phyloP scores from a whole-genome alignment of 2,888 invertebrate genomes.

The Hipparchia sbordonii region DNA sequence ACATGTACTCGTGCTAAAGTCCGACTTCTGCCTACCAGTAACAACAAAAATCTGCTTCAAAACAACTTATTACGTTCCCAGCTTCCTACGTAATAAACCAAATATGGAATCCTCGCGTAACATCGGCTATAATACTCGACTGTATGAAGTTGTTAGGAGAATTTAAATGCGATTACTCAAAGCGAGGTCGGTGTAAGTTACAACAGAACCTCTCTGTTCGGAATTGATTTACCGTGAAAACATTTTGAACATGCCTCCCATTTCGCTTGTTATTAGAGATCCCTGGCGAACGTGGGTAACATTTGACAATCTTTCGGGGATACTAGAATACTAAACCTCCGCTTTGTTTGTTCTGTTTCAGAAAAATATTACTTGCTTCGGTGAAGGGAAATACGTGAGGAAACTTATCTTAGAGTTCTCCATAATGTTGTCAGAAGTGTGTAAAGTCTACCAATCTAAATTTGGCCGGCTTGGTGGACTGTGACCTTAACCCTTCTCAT shows the following conservation, averaged over 20 bases:
- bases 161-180: conserved; percentile 63
- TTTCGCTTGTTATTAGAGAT: conserved; percentile 56
- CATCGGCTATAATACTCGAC: conserved; percentile 33
- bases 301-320: too few relatives aligned
- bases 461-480: too few relatives aligned
- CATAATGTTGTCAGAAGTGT: too few relatives aligned
- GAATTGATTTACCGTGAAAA: conserved; percentile 76
- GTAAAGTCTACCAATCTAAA: too few relatives aligned
- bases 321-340: too few relatives aligned
- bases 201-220: conserved; percentile 71
- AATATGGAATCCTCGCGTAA: conserved; percentile 36
- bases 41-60: conserved; percentile 35
- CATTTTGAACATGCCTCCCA: conserved; percentile 63
- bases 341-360: too few relatives aligned
- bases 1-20: neutral
- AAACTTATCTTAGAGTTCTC: too few relatives aligned
- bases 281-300: too few relatives aligned
- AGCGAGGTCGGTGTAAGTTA: conserved; percentile 62
- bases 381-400: too few relatives aligned
- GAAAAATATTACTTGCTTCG: too few relatives aligned
- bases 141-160: conserved; percentile 50
- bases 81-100: conserved; percentile 34
- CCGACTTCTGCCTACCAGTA: neutral
- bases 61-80: conserved; percentile 26
- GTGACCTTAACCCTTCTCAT: too few relatives aligned